These are phyloP conservation scores for Zaprionus davidi DNA, from an alignment of 1,140 invertebrate species.

Conservation along the genomic window DNA sequence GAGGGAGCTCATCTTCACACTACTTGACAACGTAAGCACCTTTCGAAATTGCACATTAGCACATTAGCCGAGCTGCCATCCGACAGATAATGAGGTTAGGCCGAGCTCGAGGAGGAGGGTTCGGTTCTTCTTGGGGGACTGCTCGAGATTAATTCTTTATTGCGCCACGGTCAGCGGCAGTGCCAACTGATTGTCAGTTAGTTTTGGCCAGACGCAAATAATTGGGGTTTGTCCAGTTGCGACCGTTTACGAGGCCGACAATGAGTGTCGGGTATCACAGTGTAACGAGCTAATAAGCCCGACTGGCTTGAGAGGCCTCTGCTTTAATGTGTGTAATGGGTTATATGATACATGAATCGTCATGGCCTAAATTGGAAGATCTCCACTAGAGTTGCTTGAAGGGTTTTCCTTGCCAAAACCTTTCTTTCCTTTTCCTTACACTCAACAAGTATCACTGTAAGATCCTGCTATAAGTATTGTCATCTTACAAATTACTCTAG, in stretches of 20 bases:
- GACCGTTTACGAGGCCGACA: conserved; percentile 25
- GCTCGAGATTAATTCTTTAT: conserved; percentile 79
- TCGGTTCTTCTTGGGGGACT: conserved; percentile 13
- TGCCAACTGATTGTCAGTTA: conserved; percentile 31
- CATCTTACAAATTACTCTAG: no score
- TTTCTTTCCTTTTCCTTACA: no score
- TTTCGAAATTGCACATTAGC: conserved; percentile 80
- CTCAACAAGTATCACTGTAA: not conserved
- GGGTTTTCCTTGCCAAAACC: not conserved
- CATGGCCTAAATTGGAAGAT: not conserved
- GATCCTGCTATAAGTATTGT: not conserved
- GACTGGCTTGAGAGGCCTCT: not conserved
- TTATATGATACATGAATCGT: not conserved
- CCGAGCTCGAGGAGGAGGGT: not conserved
- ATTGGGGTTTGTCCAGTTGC: conserved; percentile 38
- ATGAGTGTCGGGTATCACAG: conserved; percentile 13
- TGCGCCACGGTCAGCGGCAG: conserved; percentile 19
- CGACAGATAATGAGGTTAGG: conserved; percentile 43
- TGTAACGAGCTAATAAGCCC: conserved; percentile 42
- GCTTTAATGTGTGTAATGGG: not conserved
- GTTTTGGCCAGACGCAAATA: conserved; percentile 29
- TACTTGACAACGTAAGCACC: conserved; percentile 84
- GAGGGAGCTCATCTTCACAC: conserved; percentile 70
- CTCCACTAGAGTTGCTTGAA: no score
- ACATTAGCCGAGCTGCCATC: conserved; percentile 63